Evolutionary conservation across 1,140 invertebrate genomes (phyloP).

Genomic region (Polyergus mexicanus): DNA sequence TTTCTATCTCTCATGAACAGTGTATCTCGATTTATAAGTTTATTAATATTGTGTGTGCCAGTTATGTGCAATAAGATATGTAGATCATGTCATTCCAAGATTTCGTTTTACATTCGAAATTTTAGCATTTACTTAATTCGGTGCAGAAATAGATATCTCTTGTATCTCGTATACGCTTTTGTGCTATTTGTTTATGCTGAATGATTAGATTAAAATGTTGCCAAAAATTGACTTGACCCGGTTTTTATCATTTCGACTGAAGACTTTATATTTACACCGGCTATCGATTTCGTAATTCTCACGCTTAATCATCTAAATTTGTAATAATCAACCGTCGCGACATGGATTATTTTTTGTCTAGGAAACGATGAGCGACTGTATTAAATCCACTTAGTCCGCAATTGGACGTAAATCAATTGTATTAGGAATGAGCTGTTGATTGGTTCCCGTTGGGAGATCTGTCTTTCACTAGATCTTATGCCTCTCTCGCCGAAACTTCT

Average conservation of each 20-base stretch:
- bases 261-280: background rate
- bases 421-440: background rate
- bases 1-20: slow-evolving; percentile 36
- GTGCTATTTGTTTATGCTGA: background rate
- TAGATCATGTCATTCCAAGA: slow-evolving; percentile 18
- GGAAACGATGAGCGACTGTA: background rate
- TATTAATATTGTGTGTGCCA: slow-evolving; percentile 43
- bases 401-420: background rate
- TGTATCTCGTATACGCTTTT: background rate
- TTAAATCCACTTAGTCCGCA: slow-evolving; percentile 9
- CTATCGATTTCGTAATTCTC: slow-evolving; percentile 24
- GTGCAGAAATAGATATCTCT: background rate
- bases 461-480: background rate
- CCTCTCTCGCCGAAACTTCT: slow-evolving; percentile 2
- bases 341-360: slow-evolving; percentile 40
- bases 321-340: slow-evolving; percentile 34
- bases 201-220: background rate
- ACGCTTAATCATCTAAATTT: slow-evolving; percentile 44
- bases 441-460: background rate
- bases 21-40: slow-evolving; percentile 43
- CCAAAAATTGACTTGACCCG: background rate
- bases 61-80: slow-evolving; percentile 41
- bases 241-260: background rate
- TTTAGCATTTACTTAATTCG: background rate
- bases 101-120: background rate